Conservation (phyloP, 2,797 vertebrate genomes). For the Coilia nasus region DNA sequence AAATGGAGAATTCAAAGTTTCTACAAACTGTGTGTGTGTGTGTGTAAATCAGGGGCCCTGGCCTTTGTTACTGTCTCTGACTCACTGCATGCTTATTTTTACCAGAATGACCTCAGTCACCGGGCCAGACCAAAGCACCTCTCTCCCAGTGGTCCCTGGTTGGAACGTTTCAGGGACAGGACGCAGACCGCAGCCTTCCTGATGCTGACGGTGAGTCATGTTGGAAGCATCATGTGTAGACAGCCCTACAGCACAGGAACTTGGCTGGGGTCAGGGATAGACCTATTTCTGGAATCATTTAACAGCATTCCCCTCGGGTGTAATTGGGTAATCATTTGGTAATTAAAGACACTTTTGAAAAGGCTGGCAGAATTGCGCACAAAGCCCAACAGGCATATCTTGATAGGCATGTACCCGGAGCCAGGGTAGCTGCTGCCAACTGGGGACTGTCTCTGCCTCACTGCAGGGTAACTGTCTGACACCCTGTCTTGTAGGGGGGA, state of each 20-base stretch:
- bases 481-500: not conserved
- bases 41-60: constrained; percentile 26
- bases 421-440: constrained; percentile 46
- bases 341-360: not conserved
- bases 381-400: not conserved
- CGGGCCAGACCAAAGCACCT: constrained; percentile 44
- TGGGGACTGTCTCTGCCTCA: constrained; percentile 29
- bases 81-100: constrained; percentile 42
- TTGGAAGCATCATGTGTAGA: constrained; percentile 51
- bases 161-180: constrained; percentile 50
- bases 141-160: constrained; percentile 40
- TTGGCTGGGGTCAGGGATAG: constrained; percentile 48
- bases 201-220: constrained; percentile 40
- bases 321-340: not conserved
- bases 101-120: constrained; percentile 45
- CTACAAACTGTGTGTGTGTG: constrained; percentile 11
- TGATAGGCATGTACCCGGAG: constrained; percentile 41
- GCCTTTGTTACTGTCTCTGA: constrained; percentile 31
- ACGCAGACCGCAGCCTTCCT: constrained; percentile 48
- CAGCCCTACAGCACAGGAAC: constrained; percentile 14
- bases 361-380: not conserved
- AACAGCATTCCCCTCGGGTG: constrained; percentile 35
- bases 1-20: not conserved
- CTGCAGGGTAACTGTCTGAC: constrained; percentile 23
- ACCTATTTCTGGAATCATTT: constrained; percentile 57